phyloP scores from a whole-genome alignment of 2,113 vertebrate species.

The Picathartes gymnocephalus region DNA sequence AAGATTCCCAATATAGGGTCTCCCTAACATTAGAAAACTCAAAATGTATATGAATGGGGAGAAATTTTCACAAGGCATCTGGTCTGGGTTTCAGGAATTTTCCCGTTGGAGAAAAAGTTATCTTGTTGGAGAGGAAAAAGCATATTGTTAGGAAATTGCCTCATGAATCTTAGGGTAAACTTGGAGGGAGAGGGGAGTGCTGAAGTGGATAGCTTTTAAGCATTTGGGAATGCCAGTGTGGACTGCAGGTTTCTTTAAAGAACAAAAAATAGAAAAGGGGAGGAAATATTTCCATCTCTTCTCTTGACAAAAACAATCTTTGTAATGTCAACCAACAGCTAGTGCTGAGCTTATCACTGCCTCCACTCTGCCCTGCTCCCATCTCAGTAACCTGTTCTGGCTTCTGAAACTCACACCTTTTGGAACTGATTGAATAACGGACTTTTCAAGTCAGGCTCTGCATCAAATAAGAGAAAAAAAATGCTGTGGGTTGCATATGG shows the following conservation, averaged over 20 bases:
- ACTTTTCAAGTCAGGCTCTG: not conserved
- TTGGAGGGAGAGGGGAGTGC: not conserved
- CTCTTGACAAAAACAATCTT: slow-evolving; percentile 39
- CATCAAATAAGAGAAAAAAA: not conserved
- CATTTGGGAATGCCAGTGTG: not conserved
- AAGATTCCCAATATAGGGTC: not conserved
- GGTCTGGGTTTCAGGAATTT: not conserved
- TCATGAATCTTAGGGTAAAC: not conserved
- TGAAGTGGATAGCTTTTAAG: not conserved
- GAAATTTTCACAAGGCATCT: not conserved
- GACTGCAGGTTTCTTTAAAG: not conserved
- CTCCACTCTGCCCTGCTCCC: not conserved
- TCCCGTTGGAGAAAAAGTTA: not conserved
- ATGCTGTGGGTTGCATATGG: not conserved
- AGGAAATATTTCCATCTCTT: slow-evolving; percentile 10
- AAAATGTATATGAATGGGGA: not conserved
- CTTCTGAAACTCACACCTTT: slow-evolving; percentile 56
- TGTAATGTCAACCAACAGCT: slow-evolving; percentile 50
- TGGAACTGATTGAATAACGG: slow-evolving; percentile 33
- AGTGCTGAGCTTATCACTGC: slow-evolving; percentile 27
- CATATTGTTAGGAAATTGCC: not conserved
- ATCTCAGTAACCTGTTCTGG: slow-evolving; percentile 16
- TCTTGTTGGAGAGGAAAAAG: not conserved
- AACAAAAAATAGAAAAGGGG: not conserved
- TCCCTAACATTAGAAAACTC: not conserved